Percentiles rank a stretch among this genome's conserved stretches.
Evolutionary conservation across 2,113 vertebrate species (phyloP).

Genomic region (Alectura lathami): DNA sequence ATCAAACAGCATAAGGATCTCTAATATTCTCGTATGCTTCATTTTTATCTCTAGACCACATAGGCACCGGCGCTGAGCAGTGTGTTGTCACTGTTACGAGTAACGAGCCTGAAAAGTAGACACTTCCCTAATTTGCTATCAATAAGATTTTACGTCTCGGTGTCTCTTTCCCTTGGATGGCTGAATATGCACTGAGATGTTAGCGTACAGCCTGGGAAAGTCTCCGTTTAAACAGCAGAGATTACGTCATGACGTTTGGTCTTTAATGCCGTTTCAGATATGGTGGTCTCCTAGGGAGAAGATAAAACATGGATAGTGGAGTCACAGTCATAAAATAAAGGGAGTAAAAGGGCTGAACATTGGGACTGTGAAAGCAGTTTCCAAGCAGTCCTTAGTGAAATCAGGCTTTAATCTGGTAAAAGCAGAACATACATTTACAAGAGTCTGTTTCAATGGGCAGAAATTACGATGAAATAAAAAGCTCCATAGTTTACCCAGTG

Average conservation of each 20-base stretch:
- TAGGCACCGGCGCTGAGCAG: background rate
- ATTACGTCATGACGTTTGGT: background rate
- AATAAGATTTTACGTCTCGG: slow-evolving; percentile 8
- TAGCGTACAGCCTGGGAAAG: background rate
- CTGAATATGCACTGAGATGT: background rate
- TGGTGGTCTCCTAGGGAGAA: background rate
- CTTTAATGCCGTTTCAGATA: background rate
- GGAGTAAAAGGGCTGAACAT: background rate
- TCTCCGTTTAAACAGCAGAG: background rate
- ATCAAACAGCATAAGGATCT: background rate
- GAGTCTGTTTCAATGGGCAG: background rate
- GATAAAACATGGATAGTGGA: background rate
- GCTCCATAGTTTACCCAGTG: background rate
- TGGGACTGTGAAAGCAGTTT: background rate
- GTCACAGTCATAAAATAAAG: background rate
- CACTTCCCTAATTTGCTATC: slow-evolving; percentile 40
- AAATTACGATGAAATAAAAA: background rate
- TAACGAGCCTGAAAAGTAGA: slow-evolving; percentile 31
- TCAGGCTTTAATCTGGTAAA: slow-evolving; percentile 23
- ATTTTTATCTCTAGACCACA: slow-evolving; percentile 9
- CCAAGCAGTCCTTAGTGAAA: background rate
- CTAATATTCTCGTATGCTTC: background rate
- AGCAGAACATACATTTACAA: background rate
- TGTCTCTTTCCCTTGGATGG: background rate
- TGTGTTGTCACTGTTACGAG: background rate